These are phyloP conservation scores for Umimayanthus chanpuru DNA, from an alignment of 92 coral and sea anemone species.

Conservation along the genomic window DNA sequence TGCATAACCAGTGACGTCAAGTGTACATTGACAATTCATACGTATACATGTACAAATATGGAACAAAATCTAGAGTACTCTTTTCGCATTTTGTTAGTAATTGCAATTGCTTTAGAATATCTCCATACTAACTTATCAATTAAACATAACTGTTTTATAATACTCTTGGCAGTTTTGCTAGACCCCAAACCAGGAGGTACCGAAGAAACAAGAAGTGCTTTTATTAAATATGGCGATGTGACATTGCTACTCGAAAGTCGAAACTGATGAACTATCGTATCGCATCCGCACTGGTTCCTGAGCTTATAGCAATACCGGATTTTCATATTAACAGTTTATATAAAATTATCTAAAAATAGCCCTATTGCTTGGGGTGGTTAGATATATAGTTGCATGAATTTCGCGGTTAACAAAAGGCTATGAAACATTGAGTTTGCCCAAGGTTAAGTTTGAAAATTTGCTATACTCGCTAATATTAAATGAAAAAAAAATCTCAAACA, in stretches of 20 bases:
- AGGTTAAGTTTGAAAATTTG: too few species aligned
- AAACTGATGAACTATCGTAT: too few species aligned
- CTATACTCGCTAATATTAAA: too few species aligned
- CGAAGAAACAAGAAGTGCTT: background rate
- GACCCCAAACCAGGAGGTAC: background rate
- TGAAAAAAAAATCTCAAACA: too few species aligned
- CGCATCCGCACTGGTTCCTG: background rate
- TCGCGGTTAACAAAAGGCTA: too few species aligned
- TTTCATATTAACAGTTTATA: background rate
- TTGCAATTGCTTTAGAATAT: background rate
- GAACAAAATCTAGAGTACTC: too few species aligned
- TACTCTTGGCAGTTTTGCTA: background rate
- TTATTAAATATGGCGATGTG: background rate
- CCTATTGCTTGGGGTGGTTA: background rate
- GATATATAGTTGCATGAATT: too few species aligned
- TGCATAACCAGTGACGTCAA: slow-evolving; percentile 7
- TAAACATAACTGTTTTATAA: background rate
- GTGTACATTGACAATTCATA: background rate
- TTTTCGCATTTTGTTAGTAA: too few species aligned
- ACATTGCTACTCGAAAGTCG: background rate
- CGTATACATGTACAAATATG: too few species aligned
- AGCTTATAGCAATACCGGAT: background rate
- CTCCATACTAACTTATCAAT: background rate
- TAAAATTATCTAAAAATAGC: background rate
- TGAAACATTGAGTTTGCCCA: too few species aligned